A percentile compares a stretch with the other conserved stretches of the same genome.
Conservation (phyloP, 2,113 vertebrate genomes). For the Campylomormyrus numenius region DNA sequence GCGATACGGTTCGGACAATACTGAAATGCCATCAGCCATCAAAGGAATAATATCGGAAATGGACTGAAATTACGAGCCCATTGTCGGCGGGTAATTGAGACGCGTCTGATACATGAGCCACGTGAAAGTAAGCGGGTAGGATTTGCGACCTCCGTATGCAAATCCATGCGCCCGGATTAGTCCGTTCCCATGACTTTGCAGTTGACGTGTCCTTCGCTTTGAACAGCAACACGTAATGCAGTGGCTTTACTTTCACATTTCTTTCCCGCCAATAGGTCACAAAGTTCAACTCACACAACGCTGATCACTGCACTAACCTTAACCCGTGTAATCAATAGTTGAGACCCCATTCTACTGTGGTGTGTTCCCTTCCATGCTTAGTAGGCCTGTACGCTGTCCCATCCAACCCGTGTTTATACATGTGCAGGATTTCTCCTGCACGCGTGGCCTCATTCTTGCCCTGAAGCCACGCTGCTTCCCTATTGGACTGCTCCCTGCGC, state of each 20-base stretch:
- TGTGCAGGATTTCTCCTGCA: not conserved
- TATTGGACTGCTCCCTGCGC: not conserved
- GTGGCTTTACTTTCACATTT: not conserved
- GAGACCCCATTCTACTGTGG: not conserved
- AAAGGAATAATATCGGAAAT: conserved; percentile 5
- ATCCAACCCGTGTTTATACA: not conserved
- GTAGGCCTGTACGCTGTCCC: not conserved
- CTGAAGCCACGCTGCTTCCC: not conserved
- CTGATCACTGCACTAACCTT: not conserved
- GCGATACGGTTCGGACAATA: not conserved
- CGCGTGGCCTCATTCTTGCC: not conserved
- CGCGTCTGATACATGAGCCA: not conserved
- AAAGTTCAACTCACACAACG: not conserved
- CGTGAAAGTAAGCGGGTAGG: not conserved
- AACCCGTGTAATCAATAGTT: not conserved
- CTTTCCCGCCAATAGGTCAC: not conserved
- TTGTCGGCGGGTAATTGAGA: conserved; percentile 22
- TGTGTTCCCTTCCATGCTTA: not conserved
- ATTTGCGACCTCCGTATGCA: not conserved
- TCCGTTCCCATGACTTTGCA: conserved; percentile 8
- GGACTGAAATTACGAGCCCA: conserved; percentile 3
- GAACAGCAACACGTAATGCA: not conserved
- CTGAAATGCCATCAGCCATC: not conserved
- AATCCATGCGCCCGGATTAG: not conserved
- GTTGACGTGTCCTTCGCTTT: not conserved